Percentiles rank a stretch among this genome's conserved stretches.
phyloP scores from a whole-genome alignment of 2,797 vertebrate species.

The Microchirus variegatus region DNA sequence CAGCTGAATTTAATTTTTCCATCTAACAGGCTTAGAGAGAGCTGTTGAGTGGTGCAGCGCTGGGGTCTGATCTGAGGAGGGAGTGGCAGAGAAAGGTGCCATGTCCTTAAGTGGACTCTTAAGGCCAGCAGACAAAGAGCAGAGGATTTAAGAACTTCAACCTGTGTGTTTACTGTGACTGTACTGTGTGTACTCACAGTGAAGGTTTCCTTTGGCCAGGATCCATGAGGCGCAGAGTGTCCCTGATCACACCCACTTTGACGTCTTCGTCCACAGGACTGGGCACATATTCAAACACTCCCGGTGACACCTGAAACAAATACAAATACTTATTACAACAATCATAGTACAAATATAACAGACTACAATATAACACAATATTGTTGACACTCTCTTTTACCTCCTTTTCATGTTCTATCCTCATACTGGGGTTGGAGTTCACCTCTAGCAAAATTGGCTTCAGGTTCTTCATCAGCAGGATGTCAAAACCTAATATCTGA shows the following conservation, averaged over 20 bases:
- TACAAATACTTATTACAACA: neutral
- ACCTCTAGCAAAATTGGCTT: conserved; percentile 96
- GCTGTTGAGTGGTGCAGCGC: conserved; percentile 44
- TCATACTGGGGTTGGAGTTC: conserved; percentile 98
- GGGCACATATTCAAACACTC: conserved; percentile 91
- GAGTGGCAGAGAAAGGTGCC: conserved; percentile 33
- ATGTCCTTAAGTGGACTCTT: conserved; percentile 32
- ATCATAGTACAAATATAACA: neutral
- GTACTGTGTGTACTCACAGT: conserved; percentile 74
- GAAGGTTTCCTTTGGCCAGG: conserved; percentile 82
- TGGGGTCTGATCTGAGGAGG: conserved; percentile 28
- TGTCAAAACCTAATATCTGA: conserved; percentile 98
- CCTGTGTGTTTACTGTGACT: conserved; percentile 6
- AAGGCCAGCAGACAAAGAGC: conserved; percentile 19
- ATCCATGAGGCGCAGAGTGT: conserved; percentile 93
- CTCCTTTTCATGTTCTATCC: conserved; percentile 95
- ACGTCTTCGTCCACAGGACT: conserved; percentile 96
- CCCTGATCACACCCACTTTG: conserved; percentile 95
- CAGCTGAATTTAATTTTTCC: conserved; percentile 71
- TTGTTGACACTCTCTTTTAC: conserved; percentile 61
- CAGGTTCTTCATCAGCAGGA: conserved; percentile 95
- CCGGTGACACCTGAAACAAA: conserved; percentile 87
- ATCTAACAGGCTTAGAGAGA: conserved; percentile 73
- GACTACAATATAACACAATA: too few species aligned
- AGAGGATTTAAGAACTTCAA: conserved; percentile 3